Base-by-base conservation (phyloP, 2,888 invertebrate genomes). In the Muschampia plurimacula region DNA sequence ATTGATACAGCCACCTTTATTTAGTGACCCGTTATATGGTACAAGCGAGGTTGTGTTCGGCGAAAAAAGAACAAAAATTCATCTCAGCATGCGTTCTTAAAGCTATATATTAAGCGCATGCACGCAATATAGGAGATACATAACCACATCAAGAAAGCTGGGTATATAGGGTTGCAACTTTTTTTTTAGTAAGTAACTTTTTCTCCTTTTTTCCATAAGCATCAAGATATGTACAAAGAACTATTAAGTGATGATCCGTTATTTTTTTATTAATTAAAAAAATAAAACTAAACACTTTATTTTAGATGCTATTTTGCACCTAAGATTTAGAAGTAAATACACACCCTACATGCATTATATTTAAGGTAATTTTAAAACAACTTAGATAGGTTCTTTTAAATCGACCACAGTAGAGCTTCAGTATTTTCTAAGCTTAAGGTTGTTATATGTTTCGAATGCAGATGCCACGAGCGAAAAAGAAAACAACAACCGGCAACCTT, bases 121-220 rank as follows among this genome's bases (percentile, higher is more conserved):
- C 91, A 91, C 86, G 88, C 89, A 88, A 89, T 85, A 86, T 85
- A 86, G 84, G 83, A 83, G 81, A 81, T 83, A 76, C 83, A 86
- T 84, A 86, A 83, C 83, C 64, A 64, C 70, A 59, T 64, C 64
- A 64, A 32, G 49, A 60, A 64, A 69, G 57, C 46, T 46, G 12
- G 1, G 12, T 65, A 65, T n/a, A 64, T 65, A 86, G 86, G 88
- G 87, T 76, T 89, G 86, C 0, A 12, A 36, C 46, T 59, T 8
- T 36, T 2, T 44, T 52, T 2, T 44, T n/a, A 13, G 3, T 59
- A 28, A 32, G 10, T 28, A 13, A n/a, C 15, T 8, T 2, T 13
- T 22, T 55, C 22, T 41, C 39, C 39, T 49, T n/a, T 49, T 10
- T 13, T 32, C 32, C 1, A 4, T 4, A 32, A 4, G 32, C 32